Evolutionary conservation across 2,888 invertebrate genomes (phyloP).

Genomic region (Lacanobia wlatinum): DNA sequence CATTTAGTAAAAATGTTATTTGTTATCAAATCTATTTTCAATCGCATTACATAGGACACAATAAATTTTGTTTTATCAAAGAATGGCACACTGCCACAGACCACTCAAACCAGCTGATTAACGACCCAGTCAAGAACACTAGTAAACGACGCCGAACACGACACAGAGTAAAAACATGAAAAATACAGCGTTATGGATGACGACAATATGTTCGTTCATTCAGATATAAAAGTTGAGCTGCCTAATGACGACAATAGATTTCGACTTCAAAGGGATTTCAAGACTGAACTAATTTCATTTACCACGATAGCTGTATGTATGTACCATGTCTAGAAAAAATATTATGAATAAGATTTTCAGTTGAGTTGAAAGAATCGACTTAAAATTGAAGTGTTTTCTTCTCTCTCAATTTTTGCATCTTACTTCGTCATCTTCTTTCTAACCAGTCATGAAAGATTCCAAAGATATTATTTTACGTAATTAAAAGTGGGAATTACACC

Average conservation of each 20-base stretch:
- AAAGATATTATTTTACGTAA: not conserved
- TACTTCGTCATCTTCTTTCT: not conserved
- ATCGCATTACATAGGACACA: constrained; percentile 9
- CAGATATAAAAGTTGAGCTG: not conserved
- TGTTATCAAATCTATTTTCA: constrained; percentile 42
- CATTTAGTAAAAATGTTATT: no score
- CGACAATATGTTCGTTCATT: constrained; percentile 20
- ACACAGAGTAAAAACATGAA: constrained; percentile 11
- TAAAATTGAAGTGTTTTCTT: not conserved
- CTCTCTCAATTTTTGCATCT: not conserved
- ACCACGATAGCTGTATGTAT: not conserved
- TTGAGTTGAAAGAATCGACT: not conserved
- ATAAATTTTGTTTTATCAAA: constrained; percentile 48
- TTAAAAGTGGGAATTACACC: not conserved
- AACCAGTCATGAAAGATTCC: not conserved
- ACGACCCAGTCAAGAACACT: constrained; percentile 27
- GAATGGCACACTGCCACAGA: constrained; percentile 54
- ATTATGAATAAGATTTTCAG: not conserved
- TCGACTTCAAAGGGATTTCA: not conserved
- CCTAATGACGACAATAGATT: constrained; percentile 9
- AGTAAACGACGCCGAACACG: constrained; percentile 11
- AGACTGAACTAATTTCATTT: not conserved
- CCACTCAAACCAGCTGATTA: constrained; percentile 38
- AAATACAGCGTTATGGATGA: not conserved
- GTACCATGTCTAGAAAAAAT: not conserved